These are phyloP conservation scores for Chloroclystis v-ata DNA, from an alignment of 2,888 invertebrate species.

Conservation along the genomic window DNA sequence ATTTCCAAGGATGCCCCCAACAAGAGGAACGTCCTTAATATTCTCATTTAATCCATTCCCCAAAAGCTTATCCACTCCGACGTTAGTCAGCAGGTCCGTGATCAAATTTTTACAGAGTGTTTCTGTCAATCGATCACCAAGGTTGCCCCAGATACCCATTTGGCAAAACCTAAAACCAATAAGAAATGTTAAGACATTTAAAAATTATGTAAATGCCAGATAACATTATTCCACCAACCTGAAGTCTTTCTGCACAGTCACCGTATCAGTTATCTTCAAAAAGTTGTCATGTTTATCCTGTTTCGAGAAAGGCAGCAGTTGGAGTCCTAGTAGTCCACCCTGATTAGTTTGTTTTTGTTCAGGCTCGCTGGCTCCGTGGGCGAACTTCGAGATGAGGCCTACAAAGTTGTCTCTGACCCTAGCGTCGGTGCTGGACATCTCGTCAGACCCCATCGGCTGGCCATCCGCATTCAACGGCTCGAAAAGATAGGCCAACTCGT, in stretches of 20 bases:
- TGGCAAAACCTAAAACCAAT: slow-evolving; percentile 78
- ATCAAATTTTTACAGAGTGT: slow-evolving; percentile 70
- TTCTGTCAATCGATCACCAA: slow-evolving; percentile 76
- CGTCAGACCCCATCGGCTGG: slow-evolving; percentile 58
- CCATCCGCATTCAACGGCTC: slow-evolving; percentile 81
- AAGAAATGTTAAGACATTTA: neutral
- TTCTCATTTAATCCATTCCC: slow-evolving; percentile 2
- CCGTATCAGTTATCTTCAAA: slow-evolving; percentile 49
- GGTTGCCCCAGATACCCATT: slow-evolving; percentile 83
- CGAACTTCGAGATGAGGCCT: slow-evolving; percentile 82
- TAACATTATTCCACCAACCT: slow-evolving; percentile 39
- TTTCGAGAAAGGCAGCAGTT: slow-evolving; percentile 39
- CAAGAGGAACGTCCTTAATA: slow-evolving; percentile 4
- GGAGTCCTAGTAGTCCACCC: slow-evolving; percentile 36
- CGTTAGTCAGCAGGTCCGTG: slow-evolving; percentile 40
- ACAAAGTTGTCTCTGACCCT: slow-evolving; percentile 82
- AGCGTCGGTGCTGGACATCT: slow-evolving; percentile 75
- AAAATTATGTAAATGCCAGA: neutral
- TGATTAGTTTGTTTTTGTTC: slow-evolving; percentile 28
- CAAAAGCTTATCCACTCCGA: slow-evolving; percentile 5
- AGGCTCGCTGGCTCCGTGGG: slow-evolving; percentile 49
- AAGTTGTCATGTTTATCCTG: slow-evolving; percentile 58
- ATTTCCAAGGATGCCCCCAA: slow-evolving; percentile 13
- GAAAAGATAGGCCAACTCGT: slow-evolving; percentile 85
- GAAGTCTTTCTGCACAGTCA: slow-evolving; percentile 57